A percentile compares a stretch with the other conserved stretches of the same genome.
These are phyloP conservation scores for Amphiprion ocellaris DNA, from an alignment of 2,113 vertebrate species.

Conservation along the genomic window DNA sequence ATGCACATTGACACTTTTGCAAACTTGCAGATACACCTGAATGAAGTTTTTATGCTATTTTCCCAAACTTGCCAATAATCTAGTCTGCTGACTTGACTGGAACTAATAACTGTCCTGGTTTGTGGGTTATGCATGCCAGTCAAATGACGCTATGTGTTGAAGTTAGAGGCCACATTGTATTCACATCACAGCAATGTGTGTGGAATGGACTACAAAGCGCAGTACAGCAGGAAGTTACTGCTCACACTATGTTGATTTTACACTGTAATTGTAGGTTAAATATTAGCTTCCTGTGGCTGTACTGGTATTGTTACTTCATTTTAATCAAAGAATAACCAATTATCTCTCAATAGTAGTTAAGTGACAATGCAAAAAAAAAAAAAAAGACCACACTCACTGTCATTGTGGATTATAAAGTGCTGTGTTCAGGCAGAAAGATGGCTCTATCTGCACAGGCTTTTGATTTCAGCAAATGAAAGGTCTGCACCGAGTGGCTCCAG, in stretches of 20 bases:
- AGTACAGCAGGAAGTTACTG: slow-evolving; percentile 10
- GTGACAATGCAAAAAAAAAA: not conserved
- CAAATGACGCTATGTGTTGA: slow-evolving; percentile 57
- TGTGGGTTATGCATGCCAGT: slow-evolving; percentile 61
- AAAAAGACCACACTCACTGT: slow-evolving; percentile 11
- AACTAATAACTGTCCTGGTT: slow-evolving; percentile 46
- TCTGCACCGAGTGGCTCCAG: slow-evolving; percentile 45
- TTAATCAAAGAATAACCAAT: slow-evolving; percentile 18
- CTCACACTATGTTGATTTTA: slow-evolving; percentile 11
- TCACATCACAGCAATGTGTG: slow-evolving; percentile 33
- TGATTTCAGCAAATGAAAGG: slow-evolving; percentile 49
- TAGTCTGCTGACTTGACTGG: slow-evolving; percentile 63
- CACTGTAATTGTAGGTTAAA: not conserved
- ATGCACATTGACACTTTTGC: slow-evolving; percentile 23
- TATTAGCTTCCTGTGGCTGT: slow-evolving; percentile 7
- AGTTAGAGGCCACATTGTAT: slow-evolving; percentile 47
- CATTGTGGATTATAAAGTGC: slow-evolving; percentile 13
- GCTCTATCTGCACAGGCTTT: slow-evolving; percentile 30
- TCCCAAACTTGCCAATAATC: slow-evolving; percentile 46
- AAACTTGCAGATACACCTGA: slow-evolving; percentile 19
- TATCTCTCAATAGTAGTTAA: not conserved
- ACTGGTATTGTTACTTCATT: slow-evolving; percentile 19
- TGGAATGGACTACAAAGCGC: slow-evolving; percentile 26
- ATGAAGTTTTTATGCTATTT: slow-evolving; percentile 39
- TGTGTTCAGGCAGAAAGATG: slow-evolving; percentile 3